Conservation (phyloP, 1,140 invertebrate genomes). For the Sipha flava region DNA sequence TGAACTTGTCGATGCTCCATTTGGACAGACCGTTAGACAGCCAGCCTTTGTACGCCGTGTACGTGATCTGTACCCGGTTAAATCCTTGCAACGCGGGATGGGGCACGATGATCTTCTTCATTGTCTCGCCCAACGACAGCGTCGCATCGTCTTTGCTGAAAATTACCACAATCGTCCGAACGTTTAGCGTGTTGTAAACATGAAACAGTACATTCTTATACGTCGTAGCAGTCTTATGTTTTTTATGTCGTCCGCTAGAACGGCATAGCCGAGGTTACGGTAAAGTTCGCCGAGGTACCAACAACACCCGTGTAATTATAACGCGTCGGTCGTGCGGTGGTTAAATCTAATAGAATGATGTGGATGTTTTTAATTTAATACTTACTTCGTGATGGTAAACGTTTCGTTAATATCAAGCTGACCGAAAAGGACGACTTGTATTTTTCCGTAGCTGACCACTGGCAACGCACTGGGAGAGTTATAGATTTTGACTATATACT, state of each 20-base stretch:
- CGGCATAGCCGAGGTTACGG: no score
- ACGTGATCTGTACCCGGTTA: constrained; percentile 62
- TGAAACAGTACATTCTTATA: no score
- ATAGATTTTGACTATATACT: constrained; percentile 73
- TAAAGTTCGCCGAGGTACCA: no score
- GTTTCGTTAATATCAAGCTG: constrained; percentile 75
- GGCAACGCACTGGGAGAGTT: constrained; percentile 57
- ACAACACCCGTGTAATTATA: no score
- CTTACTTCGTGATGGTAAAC: constrained; percentile 74
- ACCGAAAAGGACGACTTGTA: constrained; percentile 74
- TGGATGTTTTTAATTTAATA: not conserved
- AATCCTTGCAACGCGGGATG: constrained; percentile 73
- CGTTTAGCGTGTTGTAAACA: no score
- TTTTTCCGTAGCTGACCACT: constrained; percentile 65
- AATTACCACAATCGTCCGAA: not conserved
- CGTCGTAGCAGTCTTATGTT: no score
- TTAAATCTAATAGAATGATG: no score
- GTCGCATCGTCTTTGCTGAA: constrained; percentile 68
- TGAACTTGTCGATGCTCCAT: constrained; percentile 73
- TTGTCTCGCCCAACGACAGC: constrained; percentile 57
- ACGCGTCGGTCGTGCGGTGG: no score
- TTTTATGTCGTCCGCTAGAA: no score
- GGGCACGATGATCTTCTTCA: constrained; percentile 74
- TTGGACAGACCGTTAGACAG: constrained; percentile 70
- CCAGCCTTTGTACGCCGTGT: constrained; percentile 86